Evolutionary conservation across 1,140 invertebrate species (phyloP).

Genomic region (Cotesia glomerata): DNA sequence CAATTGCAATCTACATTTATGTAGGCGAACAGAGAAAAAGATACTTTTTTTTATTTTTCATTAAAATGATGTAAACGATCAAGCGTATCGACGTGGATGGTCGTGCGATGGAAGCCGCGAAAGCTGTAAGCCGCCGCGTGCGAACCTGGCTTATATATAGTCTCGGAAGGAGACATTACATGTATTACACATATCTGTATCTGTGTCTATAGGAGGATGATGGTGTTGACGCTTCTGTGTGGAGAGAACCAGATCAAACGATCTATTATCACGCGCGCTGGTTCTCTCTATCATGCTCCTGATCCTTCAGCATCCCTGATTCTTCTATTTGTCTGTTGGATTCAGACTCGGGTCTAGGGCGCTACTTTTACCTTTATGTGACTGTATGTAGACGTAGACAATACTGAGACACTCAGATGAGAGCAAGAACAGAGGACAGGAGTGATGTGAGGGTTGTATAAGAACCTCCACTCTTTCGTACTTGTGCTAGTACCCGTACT

Average conservation of each 20-base stretch:
- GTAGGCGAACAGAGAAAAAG: too few relatives aligned
- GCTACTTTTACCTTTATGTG: too few relatives aligned
- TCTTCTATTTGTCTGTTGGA: background rate
- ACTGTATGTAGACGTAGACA: too few relatives aligned
- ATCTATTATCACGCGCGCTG: slow-evolving; percentile 7
- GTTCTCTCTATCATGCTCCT: background rate
- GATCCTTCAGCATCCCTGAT: background rate
- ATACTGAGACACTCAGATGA: too few relatives aligned
- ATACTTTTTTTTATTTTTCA: slow-evolving; percentile 11
- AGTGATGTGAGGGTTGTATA: too few relatives aligned
- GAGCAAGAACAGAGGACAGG: too few relatives aligned
- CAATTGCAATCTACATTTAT: background rate
- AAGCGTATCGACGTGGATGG: background rate
- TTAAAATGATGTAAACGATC: background rate
- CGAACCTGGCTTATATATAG: slow-evolving; percentile 30
- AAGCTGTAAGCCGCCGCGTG: slow-evolving; percentile 28
- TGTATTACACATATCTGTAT: background rate
- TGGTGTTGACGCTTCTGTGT: background rate
- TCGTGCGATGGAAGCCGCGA: slow-evolving; percentile 23
- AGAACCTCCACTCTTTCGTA: too few relatives aligned
- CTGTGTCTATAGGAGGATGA: background rate
- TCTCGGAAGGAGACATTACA: background rate
- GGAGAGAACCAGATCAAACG: slow-evolving; percentile 13
- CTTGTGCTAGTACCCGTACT: too few relatives aligned
- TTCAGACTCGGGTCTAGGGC: background rate